Percentiles rank a stretch among this genome's conserved stretches.
Evolutionary conservation across 2,797 vertebrate species (phyloP).

Genomic region (Phalanger gymnotis): DNA sequence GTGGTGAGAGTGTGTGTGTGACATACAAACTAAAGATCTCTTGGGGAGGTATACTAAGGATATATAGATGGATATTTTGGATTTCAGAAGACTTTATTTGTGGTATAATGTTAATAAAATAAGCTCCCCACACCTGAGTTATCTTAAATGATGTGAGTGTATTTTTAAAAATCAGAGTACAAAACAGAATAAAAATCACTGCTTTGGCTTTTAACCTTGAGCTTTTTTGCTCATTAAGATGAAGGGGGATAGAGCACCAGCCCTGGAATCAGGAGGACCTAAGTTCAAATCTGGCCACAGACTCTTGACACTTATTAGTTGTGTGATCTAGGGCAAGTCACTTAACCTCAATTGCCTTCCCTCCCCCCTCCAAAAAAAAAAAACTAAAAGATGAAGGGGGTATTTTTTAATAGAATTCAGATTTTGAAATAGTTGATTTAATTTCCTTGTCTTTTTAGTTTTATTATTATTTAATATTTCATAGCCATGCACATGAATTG

Average conservation of each 20-base stretch:
- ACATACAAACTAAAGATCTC: not conserved
- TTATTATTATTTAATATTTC: constrained; percentile 34
- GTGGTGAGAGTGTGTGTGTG: not conserved
- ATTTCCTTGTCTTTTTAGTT: constrained; percentile 13
- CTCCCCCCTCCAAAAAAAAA: too few species aligned
- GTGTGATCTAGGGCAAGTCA: too few species aligned
- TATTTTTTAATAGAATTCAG: constrained; percentile 18
- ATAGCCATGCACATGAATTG: constrained; percentile 4
- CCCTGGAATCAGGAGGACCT: too few species aligned
- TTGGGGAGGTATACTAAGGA: not conserved
- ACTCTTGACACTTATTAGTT: too few species aligned
- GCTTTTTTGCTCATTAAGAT: not conserved
- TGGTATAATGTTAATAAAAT: not conserved
- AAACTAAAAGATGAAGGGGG: too few species aligned
- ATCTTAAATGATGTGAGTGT: not conserved
- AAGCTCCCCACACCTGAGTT: not conserved
- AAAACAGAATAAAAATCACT: not conserved
- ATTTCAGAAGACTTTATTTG: not conserved
- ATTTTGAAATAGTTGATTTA: constrained; percentile 6
- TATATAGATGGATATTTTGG: not conserved
- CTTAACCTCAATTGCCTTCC: too few species aligned
- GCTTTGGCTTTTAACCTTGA: not conserved
- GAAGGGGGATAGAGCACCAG: too few species aligned
- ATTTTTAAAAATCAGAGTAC: not conserved
- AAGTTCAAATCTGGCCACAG: too few species aligned